phyloP scores from a whole-genome alignment of 2,113 vertebrate species.

The Ictalurus punctatus region DNA sequence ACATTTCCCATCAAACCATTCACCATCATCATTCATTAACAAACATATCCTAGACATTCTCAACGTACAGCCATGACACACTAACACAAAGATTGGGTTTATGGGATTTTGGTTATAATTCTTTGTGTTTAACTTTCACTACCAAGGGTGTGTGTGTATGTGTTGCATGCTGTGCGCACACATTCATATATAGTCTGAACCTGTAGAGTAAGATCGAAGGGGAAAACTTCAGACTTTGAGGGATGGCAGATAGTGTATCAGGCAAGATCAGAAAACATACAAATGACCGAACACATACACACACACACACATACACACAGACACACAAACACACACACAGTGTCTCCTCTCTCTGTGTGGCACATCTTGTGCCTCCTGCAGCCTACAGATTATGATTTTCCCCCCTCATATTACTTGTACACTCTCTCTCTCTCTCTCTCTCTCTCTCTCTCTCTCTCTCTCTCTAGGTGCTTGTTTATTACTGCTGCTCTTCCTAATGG shows the following conservation, averaged over 20 bases:
- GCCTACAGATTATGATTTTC: slow-evolving; percentile 24
- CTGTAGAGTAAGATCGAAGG: background rate
- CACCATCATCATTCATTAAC: background rate
- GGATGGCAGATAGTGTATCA: background rate
- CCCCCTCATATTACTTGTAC: background rate
- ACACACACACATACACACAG: background rate
- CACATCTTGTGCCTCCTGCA: background rate
- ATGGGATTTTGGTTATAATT: background rate
- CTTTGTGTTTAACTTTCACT: background rate
- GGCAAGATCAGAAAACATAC: background rate
- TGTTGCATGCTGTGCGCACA: background rate
- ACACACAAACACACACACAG: background rate
- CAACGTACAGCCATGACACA: background rate
- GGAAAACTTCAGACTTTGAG: background rate
- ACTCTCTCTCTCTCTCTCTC: background rate
- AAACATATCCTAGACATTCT: background rate
- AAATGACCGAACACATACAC: background rate
- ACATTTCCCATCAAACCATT: background rate
- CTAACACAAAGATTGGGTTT: background rate
- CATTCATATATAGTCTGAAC: background rate
- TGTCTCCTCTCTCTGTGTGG: background rate
- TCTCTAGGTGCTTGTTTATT: slow-evolving; percentile 21
- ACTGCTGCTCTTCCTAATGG: slow-evolving; percentile 25
- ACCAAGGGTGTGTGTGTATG: background rate
- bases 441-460: background rate